Conservation (phyloP, 1,140 invertebrate genomes). For the Drosophila fuyamai region DNA sequence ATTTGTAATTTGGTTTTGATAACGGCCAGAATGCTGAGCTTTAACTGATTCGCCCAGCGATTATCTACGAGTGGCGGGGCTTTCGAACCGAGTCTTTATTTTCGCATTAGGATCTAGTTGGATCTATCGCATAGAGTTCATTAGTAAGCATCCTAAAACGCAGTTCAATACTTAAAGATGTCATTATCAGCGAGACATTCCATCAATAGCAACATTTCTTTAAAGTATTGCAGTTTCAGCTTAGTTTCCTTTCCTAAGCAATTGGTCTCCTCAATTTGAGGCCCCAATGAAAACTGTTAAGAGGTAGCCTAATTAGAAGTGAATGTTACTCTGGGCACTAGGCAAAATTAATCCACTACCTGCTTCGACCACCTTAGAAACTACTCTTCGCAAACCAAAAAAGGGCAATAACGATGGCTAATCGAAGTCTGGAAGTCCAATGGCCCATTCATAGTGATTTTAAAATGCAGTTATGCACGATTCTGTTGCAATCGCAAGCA, state of each 20-base stretch:
- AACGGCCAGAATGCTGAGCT: slow-evolving; percentile 40
- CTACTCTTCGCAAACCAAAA: neutral
- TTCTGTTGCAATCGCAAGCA: slow-evolving; percentile 26
- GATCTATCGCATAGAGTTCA: slow-evolving; percentile 53
- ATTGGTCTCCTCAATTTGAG: neutral
- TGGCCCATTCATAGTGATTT: slow-evolving; percentile 57
- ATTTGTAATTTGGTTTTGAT: slow-evolving; percentile 80
- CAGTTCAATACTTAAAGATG: neutral
- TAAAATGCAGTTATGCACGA: slow-evolving; percentile 57
- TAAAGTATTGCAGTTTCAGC: too few relatives aligned
- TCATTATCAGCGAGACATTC: too few relatives aligned
- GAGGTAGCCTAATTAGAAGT: slow-evolving; percentile 7
- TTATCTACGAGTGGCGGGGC: slow-evolving; percentile 22
- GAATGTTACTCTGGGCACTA: neutral
- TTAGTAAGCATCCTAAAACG: slow-evolving; percentile 9
- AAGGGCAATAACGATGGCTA: slow-evolving; percentile 14
- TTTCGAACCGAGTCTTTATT: slow-evolving; percentile 51
- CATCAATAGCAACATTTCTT: neutral
- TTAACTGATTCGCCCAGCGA: slow-evolving; percentile 58
- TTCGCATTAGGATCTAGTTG: slow-evolving; percentile 59
- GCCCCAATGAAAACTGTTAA: neutral
- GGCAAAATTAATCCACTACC: neutral
- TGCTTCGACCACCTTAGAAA: neutral
- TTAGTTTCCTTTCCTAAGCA: neutral
- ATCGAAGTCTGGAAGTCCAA: neutral